Evolutionary conservation across 2,888 invertebrate species (phyloP), one percentile per base, ranked within the genome.

Genomic region (Drosophila neonasuta): DNA sequence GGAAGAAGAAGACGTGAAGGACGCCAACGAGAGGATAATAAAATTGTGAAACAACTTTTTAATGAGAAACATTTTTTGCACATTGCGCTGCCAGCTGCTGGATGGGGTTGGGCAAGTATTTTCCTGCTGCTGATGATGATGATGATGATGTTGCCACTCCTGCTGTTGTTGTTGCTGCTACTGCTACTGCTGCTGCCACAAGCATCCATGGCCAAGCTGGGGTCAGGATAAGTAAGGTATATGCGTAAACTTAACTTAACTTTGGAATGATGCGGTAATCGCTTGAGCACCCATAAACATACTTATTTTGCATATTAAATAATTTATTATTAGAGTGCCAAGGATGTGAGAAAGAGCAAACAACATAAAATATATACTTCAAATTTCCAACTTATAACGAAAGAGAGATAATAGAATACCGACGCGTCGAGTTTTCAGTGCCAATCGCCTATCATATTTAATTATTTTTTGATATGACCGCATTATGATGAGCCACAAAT

Each of bases 11-110:
- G 15, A 15, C 34, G 34, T 11, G 11, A 11, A 11, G 34, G 11
- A 44, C 50, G 49, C 42, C 66, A 68, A 42, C 62, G 65, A 69
- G 60, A 69, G 81, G 81, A 80, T 81, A 86, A 85, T 85, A 81
- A 85, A 86, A 85, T 85, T 85, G 77, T 71, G 74, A 73, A 86
- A 85, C 80, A 81, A 81, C 81, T 81, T 81, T 81, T 81, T 81
- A 86, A 81, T 81, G 80, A 81, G 87, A 85, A 86, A 81, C 80
- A 81, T 82, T 81, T 84, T 81, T 81, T 81, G 71, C 79, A 77
- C 73, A 79, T 84, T 84, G 64, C 73, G 64, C 29, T 62, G 63
- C 24, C 70, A 48, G 39, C 42, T 48, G 46, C 34, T 10, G 29
- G 10, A 2, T 34, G 9, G 15, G 5, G 32, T 15, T 13, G 2